Evolutionary conservation across 2,113 vertebrate species (phyloP).

Genomic region (Oophaga pumilio): DNA sequence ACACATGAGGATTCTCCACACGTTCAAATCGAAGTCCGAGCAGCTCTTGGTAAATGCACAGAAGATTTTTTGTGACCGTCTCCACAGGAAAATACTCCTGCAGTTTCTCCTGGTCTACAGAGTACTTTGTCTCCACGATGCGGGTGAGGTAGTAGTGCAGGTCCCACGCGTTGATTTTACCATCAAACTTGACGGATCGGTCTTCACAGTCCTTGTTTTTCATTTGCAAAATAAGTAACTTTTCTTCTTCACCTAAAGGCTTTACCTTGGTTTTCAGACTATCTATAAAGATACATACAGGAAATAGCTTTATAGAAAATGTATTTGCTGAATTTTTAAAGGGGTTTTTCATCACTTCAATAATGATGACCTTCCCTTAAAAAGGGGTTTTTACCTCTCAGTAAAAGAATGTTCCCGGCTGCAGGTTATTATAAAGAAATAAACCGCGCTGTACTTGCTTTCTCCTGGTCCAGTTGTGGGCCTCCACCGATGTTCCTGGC

Average conservation of each 20-base stretch:
- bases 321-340: no score
- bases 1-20: constrained; percentile 78
- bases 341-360: no score
- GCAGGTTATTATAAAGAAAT: no score
- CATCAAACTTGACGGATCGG: constrained; percentile 78
- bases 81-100: constrained; percentile 91
- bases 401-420: no score
- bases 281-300: constrained; percentile 68
- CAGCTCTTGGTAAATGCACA: constrained; percentile 89
- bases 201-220: constrained; percentile 88
- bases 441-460: no score
- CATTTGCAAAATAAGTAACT: constrained; percentile 81
- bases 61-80: constrained; percentile 85
- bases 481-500: no score
- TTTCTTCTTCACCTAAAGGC: constrained; percentile 82
- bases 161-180: constrained; percentile 91
- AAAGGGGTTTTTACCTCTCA: no score
- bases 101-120: constrained; percentile 89
- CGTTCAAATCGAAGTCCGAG: constrained; percentile 85
- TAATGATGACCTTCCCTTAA: no score
- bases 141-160: constrained; percentile 91
- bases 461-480: no score
- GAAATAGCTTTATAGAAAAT: no score
- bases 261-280: constrained; percentile 83
- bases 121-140: constrained; percentile 88